Base-by-base conservation (phyloP, 2,113 vertebrate genomes). In the Sylvietta virens region DNA sequence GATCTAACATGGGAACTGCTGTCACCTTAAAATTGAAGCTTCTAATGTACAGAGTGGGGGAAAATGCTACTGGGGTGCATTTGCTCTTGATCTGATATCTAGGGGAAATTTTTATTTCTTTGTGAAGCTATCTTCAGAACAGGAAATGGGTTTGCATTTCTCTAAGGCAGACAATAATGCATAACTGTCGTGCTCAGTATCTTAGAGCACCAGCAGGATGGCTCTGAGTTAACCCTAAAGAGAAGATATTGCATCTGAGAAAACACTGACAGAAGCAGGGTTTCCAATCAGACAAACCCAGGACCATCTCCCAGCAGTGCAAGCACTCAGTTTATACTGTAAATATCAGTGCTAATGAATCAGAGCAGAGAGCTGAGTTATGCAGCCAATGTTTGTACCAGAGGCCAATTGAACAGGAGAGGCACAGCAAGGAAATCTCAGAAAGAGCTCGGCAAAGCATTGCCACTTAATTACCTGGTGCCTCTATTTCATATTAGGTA, bases 11-110 rank as follows among this genome's bases (percentile, higher is more conserved):
- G 4, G 27, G 44, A 81, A 69, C 13, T 45, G n/a, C 53, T 23
- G 17, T 40, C 47, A 66, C 11, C 30, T 84, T 82, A 78, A 90
- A 92, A 70, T 1, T 48, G 74, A 88, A 88, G 39, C 13, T 83
- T 51, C 20, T 61, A 62, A 53, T 26, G 0, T 14, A 48, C 7
- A 54, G 15, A 21, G 4, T 5, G 7, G 1, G 3, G 0, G 20
- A 22, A 61, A 44, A 17, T 6, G 5, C 57, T 71, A 27, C 2
- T n/a, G 15, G 26, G 10, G 4, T 64, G 3, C 51, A 91, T 47
- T 73, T 83, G 44, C n/a, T 67, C 35, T 26, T 84, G 10, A 81
- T 39, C 51, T 74, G 11, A 40, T 82, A 70, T 51, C 48, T 51
- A 50, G 2, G 17, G 12, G 21, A 69, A 70, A 16, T 21, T 65